phyloP scores from a whole-genome alignment of 2,888 invertebrate genomes.

The Steinernema scapterisci region DNA sequence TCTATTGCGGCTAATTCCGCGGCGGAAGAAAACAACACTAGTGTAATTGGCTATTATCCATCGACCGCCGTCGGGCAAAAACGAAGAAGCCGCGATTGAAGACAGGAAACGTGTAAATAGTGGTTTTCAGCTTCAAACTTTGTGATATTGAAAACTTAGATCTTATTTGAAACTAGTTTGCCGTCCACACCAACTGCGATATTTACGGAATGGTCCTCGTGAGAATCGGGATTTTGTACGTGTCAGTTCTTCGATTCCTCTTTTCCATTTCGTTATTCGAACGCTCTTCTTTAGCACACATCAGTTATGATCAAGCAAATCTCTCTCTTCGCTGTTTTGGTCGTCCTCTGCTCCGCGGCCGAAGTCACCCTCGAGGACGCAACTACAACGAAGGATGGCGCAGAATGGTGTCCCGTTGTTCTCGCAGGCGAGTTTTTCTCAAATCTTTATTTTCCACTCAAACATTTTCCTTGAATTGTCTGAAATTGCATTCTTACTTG shows the following conservation, averaged over 20 bases:
- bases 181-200: no score
- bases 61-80: background rate
- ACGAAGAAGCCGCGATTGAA: background rate
- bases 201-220: no score
- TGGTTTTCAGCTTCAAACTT: no score
- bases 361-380: slow-evolving; percentile 14
- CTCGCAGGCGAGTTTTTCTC: slow-evolving; percentile 44
- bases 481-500: no score
- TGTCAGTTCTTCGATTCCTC: no score
- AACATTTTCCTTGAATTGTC: background rate
- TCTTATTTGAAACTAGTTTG: no score
- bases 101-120: no score
- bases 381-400: slow-evolving; percentile 50
- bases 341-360: background rate
- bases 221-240: no score
- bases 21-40: slow-evolving; percentile 15
- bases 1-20: slow-evolving; percentile 22
- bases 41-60: slow-evolving; percentile 14
- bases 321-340: background rate
- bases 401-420: slow-evolving; percentile 58
- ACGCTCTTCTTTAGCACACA: background rate
- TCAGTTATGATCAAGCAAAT: background rate
- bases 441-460: background rate
- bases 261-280: background rate
- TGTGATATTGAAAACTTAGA: no score